Evolutionary conservation across 2,888 invertebrate species (phyloP), one percentile per base, ranked within the genome.

Genomic region (Proisotoma minuta): DNA sequence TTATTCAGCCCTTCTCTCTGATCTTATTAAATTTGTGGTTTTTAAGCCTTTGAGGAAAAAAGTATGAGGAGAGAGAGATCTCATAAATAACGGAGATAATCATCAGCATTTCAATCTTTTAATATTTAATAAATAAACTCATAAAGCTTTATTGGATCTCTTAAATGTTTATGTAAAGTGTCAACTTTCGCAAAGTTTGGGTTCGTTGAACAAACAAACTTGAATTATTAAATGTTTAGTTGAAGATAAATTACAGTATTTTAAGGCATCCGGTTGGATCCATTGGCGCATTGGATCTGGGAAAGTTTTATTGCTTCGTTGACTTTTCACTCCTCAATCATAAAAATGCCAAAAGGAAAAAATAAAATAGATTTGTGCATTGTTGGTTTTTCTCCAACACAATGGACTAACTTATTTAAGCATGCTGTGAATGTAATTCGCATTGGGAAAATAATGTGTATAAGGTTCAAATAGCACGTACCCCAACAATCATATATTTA

Each of bases 261-360:
- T n/a, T n/a, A 57, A 63, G 56, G 57, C 63, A 63, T 63, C 63
- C 63, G 63, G 63, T 56, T 57, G n/a, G n/a, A n/a, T n/a, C n/a
- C n/a, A n/a, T n/a, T n/a, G 60, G 56, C 60, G 50, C 28, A 67
- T 71, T 71, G 61, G 71, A 59, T 64, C 69, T 69, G 67, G 69
- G 71, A 71, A 69, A 65, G 62, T 52, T 62, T 65, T 59, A 53
- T 49, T 62, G 53, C 62, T 56, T 65, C 47, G 57, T 57, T 63
- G 62, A 57, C 58, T 60, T 61, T 59, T 57, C 57, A 49, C 57
- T 59, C 24, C 27, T 34, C 28, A 23, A n/a, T 56, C 58, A 27
- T 60, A 54, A 60, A 61, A 34, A 40, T 54, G 53, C 15, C 20
- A 50, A 29, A 54, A 34, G 4, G 53, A 54, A 54, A 34, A 54